Conservation (phyloP, 2,888 invertebrate species). For the Platycheirus albimanus region DNA sequence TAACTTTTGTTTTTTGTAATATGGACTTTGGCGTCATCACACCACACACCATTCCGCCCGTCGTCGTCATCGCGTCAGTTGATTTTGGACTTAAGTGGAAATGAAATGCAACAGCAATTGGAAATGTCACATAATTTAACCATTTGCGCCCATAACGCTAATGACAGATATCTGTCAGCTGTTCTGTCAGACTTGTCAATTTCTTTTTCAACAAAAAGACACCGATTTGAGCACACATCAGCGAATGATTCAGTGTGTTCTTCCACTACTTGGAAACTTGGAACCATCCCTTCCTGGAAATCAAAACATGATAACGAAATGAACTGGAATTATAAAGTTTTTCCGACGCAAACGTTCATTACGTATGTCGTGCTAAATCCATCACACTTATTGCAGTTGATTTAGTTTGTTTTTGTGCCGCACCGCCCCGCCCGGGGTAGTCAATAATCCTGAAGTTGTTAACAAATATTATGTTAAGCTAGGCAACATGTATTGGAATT, state of each 20-base stretch:
- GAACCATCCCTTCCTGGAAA: neutral
- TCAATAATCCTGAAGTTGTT: too few relatives aligned
- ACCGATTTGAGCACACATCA: too few relatives aligned
- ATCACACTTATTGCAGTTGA: neutral
- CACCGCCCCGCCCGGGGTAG: too few relatives aligned
- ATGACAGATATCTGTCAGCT: conserved; percentile 73
- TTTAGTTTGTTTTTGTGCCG: neutral
- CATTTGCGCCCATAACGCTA: conserved; percentile 62
- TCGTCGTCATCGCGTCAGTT: neutral
- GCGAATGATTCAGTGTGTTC: conserved; percentile 10
- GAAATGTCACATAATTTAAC: conserved; percentile 65
- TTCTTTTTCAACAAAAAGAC: conserved; percentile 48
- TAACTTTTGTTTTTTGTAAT: too few relatives aligned
- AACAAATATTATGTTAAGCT: too few relatives aligned
- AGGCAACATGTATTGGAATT: too few relatives aligned
- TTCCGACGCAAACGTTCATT: neutral
- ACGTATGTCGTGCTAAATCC: neutral
- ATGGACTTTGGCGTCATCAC: too few relatives aligned
- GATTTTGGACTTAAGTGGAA: conserved; percentile 13
- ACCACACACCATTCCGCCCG: too few relatives aligned
- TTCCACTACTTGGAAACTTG: neutral
- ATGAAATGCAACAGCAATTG: conserved; percentile 52
- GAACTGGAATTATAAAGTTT: neutral
- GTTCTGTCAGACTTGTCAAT: conserved; percentile 68
- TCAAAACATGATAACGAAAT: neutral